Conservation (phyloP, 2,113 vertebrate species). For the Illadopsis cleaveri region DNA sequence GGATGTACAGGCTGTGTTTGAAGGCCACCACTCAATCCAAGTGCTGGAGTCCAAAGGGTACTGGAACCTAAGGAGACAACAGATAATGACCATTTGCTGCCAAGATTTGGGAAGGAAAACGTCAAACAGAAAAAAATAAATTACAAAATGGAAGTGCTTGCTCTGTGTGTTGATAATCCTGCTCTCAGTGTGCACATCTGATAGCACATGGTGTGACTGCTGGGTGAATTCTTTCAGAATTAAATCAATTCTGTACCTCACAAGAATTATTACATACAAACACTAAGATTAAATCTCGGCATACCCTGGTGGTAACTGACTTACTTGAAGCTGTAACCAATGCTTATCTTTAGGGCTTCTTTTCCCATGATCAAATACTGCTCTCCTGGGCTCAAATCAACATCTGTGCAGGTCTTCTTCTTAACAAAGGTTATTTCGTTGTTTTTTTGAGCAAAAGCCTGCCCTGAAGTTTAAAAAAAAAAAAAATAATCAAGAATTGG, state of each 20-base stretch:
- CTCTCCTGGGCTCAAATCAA: constrained; percentile 70
- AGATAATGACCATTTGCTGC: not conserved
- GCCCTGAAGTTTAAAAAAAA: constrained; percentile 55
- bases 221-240: not conserved
- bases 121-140: not conserved
- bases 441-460: constrained; percentile 60
- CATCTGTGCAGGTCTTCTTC: constrained; percentile 79
- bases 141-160: not conserved
- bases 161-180: not conserved
- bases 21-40: constrained; percentile 87
- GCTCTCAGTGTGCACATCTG: not conserved
- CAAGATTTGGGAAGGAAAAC: not conserved
- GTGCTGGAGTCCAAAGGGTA: constrained; percentile 87
- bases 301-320: not conserved
- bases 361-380: constrained; percentile 90
- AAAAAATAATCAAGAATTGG: not conserved
- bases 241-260: not conserved
- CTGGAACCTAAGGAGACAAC: constrained; percentile 78
- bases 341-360: constrained; percentile 75
- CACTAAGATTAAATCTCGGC: not conserved
- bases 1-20: constrained; percentile 30
- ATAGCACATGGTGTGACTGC: not conserved
- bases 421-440: constrained; percentile 82
- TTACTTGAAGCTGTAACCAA: constrained; percentile 73
- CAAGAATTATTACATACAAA: not conserved